These are phyloP conservation scores for Muricea muricata DNA, from an alignment of 92 coral and sea anemone species.

Conservation along the genomic window DNA sequence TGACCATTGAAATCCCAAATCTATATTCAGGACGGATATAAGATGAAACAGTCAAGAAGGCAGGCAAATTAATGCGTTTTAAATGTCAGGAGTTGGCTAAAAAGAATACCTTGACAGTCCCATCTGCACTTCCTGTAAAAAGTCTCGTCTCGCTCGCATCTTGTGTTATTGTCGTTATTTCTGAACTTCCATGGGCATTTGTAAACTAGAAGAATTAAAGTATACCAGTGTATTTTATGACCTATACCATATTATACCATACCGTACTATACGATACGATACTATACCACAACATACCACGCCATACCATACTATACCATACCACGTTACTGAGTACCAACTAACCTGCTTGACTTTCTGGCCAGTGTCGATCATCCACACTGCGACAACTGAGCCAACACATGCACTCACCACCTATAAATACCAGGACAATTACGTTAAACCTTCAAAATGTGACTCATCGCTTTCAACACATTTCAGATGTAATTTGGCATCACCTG, in stretches of 20 bases:
- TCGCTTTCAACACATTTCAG: no score
- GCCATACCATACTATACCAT: not conserved
- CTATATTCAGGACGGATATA: conserved; percentile 49
- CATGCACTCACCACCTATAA: conserved; percentile 93
- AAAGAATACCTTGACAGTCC: conserved; percentile 88
- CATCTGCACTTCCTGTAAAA: conserved; percentile 95
- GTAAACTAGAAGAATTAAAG: conserved; percentile 74
- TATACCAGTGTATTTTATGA: no score
- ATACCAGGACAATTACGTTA: no score
- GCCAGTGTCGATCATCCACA: conserved; percentile 99
- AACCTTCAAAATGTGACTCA: no score
- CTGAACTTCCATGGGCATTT: conserved; percentile 94
- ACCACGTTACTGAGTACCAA: not conserved
- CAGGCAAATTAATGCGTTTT: not conserved
- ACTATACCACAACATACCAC: no score
- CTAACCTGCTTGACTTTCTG: conserved; percentile 98
- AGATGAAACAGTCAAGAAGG: no score
- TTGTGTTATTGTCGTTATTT: conserved; percentile 90
- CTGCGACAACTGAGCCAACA: conserved; percentile 87
- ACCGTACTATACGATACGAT: no score
- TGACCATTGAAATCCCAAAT: conserved; percentile 99
- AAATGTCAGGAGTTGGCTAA: no score
- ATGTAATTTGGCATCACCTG: conserved; percentile 84
- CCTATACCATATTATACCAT: not conserved
- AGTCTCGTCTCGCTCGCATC: conserved; percentile 95